Base-by-base conservation (phyloP, 2,888 invertebrate species). In the Charanyca ferruginea region DNA sequence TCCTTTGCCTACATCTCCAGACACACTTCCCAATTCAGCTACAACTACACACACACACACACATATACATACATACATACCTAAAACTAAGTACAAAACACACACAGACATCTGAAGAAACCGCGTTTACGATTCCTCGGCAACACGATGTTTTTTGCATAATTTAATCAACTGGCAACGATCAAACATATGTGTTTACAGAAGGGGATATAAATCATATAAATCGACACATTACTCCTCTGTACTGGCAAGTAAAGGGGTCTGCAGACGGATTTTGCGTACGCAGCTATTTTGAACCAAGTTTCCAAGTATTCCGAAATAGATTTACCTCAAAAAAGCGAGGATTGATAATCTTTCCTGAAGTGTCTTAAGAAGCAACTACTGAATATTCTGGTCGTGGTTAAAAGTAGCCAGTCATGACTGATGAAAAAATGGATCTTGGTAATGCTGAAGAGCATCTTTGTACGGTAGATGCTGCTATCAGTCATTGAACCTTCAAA, bases 181-280 rank as follows among this genome's bases (percentile, higher is more conserved):
- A 78, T 76, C 82, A 80, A 81, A 81, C 80, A 73, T 80, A 81
- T 81, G 71, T 81, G 81, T 80, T 81, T 83, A 83, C 78, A 73
- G 78, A 76, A 74, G 66, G 52, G 58, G 45, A 23, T 66, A 78
- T 83, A 81, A 76, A 83, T 83, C 83, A 83, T 83, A 83, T 65
- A 83, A 83, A 83, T 83, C 80, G 81, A 81, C 80, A 79, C 80
- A 83, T 83, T 81, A 83, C 81, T 83, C 68, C 74, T 69, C 66
- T 58, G 63, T 66, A 74, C 74, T 64, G 49, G 23, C 22, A 28
- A 25, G 53, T 76, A 59, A 80, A 66, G 76, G 47, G 51, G 47
- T n/a, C 58, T 25, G 54, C 60, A 80, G 41, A 70, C 22, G n/a
- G 13, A 11, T 7, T 0, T 13, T 22, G 23, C 2, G 2, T 18